A percentile compares a stretch with the other conserved stretches of the same genome.
These are phyloP conservation scores for Heteronetta atricapilla DNA, from an alignment of 2,113 vertebrate genomes.

Conservation along the genomic window DNA sequence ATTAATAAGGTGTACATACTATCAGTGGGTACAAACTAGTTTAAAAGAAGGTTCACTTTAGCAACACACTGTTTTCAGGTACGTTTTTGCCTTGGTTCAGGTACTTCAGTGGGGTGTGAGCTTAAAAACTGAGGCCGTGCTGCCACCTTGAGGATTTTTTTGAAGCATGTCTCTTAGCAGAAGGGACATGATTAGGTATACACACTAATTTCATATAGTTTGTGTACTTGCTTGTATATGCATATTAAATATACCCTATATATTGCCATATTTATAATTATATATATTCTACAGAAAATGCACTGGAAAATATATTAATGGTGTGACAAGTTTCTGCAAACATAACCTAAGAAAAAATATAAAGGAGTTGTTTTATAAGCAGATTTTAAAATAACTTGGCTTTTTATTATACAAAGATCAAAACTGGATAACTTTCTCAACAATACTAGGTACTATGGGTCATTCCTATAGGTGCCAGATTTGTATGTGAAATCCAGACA, in stretches of 20 bases:
- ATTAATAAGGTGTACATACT: neutral
- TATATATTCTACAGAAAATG: neutral
- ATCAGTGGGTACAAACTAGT: neutral
- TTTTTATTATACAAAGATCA: neutral
- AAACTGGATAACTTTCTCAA: neutral
- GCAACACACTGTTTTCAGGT: neutral
- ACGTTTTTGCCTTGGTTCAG: neutral
- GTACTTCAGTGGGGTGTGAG: rapidly evolving
- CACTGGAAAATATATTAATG: neutral
- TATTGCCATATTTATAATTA: neutral
- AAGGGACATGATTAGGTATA: neutral
- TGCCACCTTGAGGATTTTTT: conserved; percentile 74
- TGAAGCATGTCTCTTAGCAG: neutral
- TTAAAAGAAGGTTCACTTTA: neutral
- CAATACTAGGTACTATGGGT: neutral
- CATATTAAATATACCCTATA: neutral
- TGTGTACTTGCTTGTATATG: rapidly evolving
- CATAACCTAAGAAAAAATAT: neutral
- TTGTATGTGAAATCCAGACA: neutral
- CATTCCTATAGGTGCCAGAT: neutral
- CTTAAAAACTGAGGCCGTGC: conserved; percentile 64
- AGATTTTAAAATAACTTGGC: neutral
- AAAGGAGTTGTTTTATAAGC: neutral
- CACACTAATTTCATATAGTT: neutral
- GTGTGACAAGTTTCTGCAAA: rapidly evolving